Evolutionary conservation across 1,140 invertebrate genomes (phyloP), one percentile per base, ranked within the genome.

Genomic region (Zaprionus capensis): DNA sequence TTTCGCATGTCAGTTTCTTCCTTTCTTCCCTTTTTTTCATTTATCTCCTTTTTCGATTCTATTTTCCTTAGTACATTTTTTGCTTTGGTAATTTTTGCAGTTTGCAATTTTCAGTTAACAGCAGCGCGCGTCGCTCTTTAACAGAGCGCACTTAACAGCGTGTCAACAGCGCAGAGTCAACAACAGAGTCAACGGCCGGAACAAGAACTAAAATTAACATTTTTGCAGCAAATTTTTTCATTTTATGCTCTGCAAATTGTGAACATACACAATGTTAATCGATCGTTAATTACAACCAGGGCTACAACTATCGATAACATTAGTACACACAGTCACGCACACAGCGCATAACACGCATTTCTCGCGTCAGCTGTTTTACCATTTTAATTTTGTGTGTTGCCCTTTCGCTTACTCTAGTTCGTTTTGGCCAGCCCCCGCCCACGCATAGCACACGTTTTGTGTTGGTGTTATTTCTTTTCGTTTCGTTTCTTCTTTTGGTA

Each of bases 381-480:
- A 15, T 61, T 24, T 58, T 15, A 12, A 28, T 20, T 41, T 55
- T 41, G n/a, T 36, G 22, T 56, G 20, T 51, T 58, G 31, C 58
- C 22, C 38, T 46, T 34, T 44, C 22, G 2, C 56, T 55, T 24
- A 6, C 51, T 46, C 28, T 20, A 56, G 20, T 24, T 20, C 31
- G 11, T 61, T 46, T 46, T 46, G n/a, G 6, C 17, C 17, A 15
- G 41, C 41, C 41, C 41, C 41, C 82, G 66, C 82, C 80, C 80
- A 82, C 83, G 83, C 82, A 79, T 46, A 56, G 57, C 59, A 67
- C 78, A 81, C 78, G 76, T 76, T 78, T 65, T 70, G 56, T 70
- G 55, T 34, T 69, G 58, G 41, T 77, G 17, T 55, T 24, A 17
- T 62, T 38, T 6, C 5, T 31, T 69, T 31, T 26, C 12, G 5